These are phyloP conservation scores for Ladona fulva DNA, from an alignment of 1,140 invertebrate genomes.

Conservation along the genomic window DNA sequence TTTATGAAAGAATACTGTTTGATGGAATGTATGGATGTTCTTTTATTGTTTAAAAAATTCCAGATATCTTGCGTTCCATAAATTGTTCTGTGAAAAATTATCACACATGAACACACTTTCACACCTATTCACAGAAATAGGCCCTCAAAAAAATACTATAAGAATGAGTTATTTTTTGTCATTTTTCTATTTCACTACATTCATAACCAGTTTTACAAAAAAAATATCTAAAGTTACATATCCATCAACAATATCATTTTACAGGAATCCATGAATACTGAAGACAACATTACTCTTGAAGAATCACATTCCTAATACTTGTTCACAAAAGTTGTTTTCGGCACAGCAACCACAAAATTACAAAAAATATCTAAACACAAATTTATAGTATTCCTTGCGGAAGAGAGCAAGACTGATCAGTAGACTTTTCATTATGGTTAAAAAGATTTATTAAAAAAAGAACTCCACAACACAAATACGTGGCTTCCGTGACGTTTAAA, in stretches of 20 bases:
- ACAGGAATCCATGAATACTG: constrained; percentile 9
- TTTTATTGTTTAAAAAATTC: constrained; percentile 11
- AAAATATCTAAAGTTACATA: not conserved
- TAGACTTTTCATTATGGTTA: no score
- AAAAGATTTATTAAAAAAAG: no score
- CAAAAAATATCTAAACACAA: no score
- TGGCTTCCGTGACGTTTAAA: no score
- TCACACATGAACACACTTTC: not conserved
- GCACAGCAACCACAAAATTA: no score
- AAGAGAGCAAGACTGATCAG: no score
- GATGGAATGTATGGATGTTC: not conserved
- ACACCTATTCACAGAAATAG: not conserved
- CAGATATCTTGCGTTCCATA: not conserved
- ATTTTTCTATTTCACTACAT: constrained; percentile 1
- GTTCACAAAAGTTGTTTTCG: no score
- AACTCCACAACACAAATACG: no score
- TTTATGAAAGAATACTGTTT: not conserved
- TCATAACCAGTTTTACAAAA: constrained; percentile 7
- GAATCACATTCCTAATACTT: constrained; percentile 6
- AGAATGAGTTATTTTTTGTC: not conserved
- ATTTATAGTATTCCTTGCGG: no score
- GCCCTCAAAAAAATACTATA: constrained; percentile 2
- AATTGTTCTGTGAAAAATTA: not conserved
- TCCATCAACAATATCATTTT: constrained; percentile 10
- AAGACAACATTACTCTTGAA: not conserved